A percentile compares a stretch with the other conserved stretches of the same genome.
phyloP scores from a whole-genome alignment of 1,140 invertebrate species.

The Apis florea region DNA sequence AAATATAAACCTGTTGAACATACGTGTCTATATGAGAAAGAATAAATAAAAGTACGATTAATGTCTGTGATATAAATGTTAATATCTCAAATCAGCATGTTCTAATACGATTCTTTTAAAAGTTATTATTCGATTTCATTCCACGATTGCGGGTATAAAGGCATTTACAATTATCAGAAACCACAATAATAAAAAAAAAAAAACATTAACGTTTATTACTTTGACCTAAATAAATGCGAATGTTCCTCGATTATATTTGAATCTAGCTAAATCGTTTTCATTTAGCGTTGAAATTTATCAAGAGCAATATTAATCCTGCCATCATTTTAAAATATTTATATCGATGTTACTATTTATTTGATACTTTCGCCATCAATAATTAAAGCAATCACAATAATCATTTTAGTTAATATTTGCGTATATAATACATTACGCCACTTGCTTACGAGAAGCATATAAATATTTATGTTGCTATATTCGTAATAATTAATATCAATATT shows the following conservation, averaged over 20 bases:
- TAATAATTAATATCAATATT: no score
- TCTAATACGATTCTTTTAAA: neutral
- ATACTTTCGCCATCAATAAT: neutral
- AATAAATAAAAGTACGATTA: no score
- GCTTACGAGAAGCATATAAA: neutral
- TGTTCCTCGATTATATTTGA: neutral
- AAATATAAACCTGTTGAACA: no score
- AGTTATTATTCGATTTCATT: neutral
- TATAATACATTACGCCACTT: neutral
- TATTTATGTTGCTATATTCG: neutral
- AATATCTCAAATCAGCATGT: neutral
- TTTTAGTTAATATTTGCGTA: neutral
- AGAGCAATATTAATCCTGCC: neutral
- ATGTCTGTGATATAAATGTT: neutral
- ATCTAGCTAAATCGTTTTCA: neutral
- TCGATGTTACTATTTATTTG: neutral
- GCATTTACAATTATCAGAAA: neutral
- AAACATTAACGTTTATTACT: neutral
- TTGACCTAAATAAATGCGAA: neutral
- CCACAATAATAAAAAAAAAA: neutral
- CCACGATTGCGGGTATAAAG: neutral
- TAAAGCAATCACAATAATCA: neutral
- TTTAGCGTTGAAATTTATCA: neutral
- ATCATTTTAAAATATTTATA: neutral
- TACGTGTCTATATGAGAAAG: no score